These are phyloP conservation scores for Pelosia muscerda DNA, from an alignment of 2,888 invertebrate species.

Conservation along the genomic window DNA sequence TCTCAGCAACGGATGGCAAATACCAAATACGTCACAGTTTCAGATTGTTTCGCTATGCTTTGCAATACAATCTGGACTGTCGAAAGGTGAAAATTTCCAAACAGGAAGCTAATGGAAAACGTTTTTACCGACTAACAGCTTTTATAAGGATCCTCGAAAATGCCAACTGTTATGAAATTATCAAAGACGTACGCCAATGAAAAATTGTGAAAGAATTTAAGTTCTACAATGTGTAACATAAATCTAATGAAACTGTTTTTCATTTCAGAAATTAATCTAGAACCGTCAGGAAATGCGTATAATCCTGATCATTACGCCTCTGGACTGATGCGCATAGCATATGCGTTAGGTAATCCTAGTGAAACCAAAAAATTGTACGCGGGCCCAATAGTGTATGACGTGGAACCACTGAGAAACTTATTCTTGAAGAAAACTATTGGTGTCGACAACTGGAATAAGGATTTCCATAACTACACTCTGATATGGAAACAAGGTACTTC, in stretches of 20 bases:
- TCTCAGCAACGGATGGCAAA: too few species aligned
- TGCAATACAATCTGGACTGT: too few species aligned
- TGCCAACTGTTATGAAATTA: too few species aligned
- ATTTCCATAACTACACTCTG: conserved; percentile 90
- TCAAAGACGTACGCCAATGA: too few species aligned
- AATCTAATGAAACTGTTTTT: neutral
- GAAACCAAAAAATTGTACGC: conserved; percentile 72
- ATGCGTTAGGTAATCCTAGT: conserved; percentile 88
- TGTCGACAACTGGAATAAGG: conserved; percentile 84
- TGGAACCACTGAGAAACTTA: conserved; percentile 76
- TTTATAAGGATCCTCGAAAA: too few species aligned
- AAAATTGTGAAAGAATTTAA: too few species aligned
- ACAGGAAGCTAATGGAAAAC: too few species aligned
- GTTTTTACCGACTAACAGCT: too few species aligned
- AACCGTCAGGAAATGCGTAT: conserved; percentile 88
- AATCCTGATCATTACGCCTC: conserved; percentile 88
- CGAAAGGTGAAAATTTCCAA: too few species aligned
- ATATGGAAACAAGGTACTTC: conserved; percentile 88
- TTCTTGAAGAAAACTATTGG: conserved; percentile 74
- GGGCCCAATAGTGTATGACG: conserved; percentile 73
- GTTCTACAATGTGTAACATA: neutral
- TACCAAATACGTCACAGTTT: too few species aligned
- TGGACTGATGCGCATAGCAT: conserved; percentile 92
- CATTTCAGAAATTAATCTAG: conserved; percentile 88
- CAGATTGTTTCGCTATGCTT: too few species aligned